Conservation (phyloP, 1,140 invertebrate genomes). For the Oncopodura yosiiana region DNA sequence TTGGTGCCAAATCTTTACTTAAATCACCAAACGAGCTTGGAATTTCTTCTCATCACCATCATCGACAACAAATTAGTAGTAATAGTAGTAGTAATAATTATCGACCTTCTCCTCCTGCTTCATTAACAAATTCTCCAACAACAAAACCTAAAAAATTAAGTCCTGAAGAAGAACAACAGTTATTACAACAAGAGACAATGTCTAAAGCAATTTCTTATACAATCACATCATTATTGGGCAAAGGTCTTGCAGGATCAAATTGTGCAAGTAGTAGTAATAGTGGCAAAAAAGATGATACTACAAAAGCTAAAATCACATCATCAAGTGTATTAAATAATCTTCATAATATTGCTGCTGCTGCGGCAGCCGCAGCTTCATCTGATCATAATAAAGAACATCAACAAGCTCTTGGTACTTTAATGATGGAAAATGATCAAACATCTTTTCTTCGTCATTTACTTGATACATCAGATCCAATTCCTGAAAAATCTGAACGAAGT, state of each 20-base stretch:
- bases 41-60: background rate
- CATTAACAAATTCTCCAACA: background rate
- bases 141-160: background rate
- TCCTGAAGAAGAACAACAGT: background rate
- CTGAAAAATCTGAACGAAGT: slow-evolving; percentile 10
- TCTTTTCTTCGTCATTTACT: slow-evolving; percentile 29
- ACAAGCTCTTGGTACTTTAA: background rate
- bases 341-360: background rate
- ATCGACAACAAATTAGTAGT: background rate
- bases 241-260: background rate
- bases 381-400: background rate
- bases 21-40: slow-evolving; percentile 5
- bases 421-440: slow-evolving; percentile 19
- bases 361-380: background rate
- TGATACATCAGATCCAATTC: slow-evolving; percentile 32
- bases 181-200: slow-evolving; percentile 22
- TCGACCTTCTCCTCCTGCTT: no score
- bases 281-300: background rate
- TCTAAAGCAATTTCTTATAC: slow-evolving; percentile 30
- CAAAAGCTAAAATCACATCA: background rate
- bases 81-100: no score
- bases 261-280: background rate
- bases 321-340: background rate
- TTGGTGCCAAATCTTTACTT: slow-evolving; percentile 19
- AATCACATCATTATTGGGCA: slow-evolving; percentile 25